Percentiles rank a stretch among this genome's conserved stretches.
Conservation (phyloP, 2,113 vertebrate genomes). For the Tautogolabrus adspersus region DNA sequence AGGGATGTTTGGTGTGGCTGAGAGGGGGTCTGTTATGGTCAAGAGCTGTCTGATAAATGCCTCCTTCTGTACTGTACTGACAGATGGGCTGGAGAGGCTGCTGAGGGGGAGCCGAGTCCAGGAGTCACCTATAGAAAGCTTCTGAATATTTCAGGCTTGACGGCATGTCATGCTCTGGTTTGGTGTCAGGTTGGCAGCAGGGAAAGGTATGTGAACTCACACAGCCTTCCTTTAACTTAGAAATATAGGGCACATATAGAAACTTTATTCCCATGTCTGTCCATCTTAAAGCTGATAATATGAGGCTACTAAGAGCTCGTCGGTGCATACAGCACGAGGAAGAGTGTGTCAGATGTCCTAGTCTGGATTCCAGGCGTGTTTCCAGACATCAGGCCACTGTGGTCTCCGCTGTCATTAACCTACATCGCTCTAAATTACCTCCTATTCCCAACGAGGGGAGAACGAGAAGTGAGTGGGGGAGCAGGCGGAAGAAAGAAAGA, state of each 20-base stretch:
- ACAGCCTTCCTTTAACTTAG: not conserved
- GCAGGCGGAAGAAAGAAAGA: slow-evolving; percentile 19
- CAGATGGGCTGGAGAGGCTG: slow-evolving; percentile 44
- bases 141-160: slow-evolving; percentile 34
- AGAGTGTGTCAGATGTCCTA: slow-evolving; percentile 67
- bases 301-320: slow-evolving; percentile 47
- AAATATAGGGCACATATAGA: slow-evolving; percentile 32
- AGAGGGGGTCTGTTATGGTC: slow-evolving; percentile 49
- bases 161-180: not conserved
- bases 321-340: slow-evolving; percentile 29
- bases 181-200: slow-evolving; percentile 15
- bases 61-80: slow-evolving; percentile 46
- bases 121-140: slow-evolving; percentile 44
- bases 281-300: slow-evolving; percentile 38
- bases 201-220: slow-evolving; percentile 12
- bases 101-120: slow-evolving; percentile 15
- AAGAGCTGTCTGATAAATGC: slow-evolving; percentile 67
- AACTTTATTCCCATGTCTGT: slow-evolving; percentile 22
- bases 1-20: slow-evolving; percentile 49
- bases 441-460: slow-evolving; percentile 68
- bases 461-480: slow-evolving; percentile 10
- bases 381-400: slow-evolving; percentile 64
- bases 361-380: slow-evolving; percentile 68
- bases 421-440: slow-evolving; percentile 78
- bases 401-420: slow-evolving; percentile 81